Evolutionary conservation across 2,888 invertebrate genomes (phyloP), one percentile per base, ranked within the genome.

Genomic region (Oligia fasciuncula): DNA sequence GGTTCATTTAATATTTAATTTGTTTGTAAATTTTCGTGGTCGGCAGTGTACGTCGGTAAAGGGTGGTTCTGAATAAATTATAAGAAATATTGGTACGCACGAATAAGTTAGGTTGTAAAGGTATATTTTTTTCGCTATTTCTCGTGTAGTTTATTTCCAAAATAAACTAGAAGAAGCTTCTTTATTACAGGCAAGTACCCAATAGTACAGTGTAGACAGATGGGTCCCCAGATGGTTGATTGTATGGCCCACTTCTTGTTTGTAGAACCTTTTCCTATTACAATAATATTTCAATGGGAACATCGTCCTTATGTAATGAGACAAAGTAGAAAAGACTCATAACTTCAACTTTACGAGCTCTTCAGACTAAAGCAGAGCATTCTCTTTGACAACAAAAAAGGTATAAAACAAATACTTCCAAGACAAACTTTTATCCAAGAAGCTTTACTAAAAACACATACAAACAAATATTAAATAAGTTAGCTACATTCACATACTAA

Each of bases 51-150:
- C 70, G 63, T 51, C 9, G 57, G 73, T 73, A 72, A 72, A 74
- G 67, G 77, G 74, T 77, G 43, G 71, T 14, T 40, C 73, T 87
- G 84, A 89, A 88, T 88, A 89, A 88, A 89, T 87, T 86, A 89
- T 88, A 73, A 79, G 79, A 84, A 80, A 73, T 84, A 87, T 86
- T 81, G 80, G 85, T 83, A 54, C 66, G 62, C 40, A 69, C 70
- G 29, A 54, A 79, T 46, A 65, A 69, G 76, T 79, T 68, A 73
- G 72, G 67, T 76, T 67, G 40, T 70, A 70, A 73, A 79, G n/a
- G 43, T 76, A 70, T 71, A 74, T 65, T 71, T 73, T 66, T 35
- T 70, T 35, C 17, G 3, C 43, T 70, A 46, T 73, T 73, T 13
- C 4, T 66, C 40, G 57, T 66, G 57, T 60, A 2, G 11, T 68